Evolutionary conservation across 2,797 vertebrate genomes (phyloP).

Genomic region (Loriculus beryllinus): DNA sequence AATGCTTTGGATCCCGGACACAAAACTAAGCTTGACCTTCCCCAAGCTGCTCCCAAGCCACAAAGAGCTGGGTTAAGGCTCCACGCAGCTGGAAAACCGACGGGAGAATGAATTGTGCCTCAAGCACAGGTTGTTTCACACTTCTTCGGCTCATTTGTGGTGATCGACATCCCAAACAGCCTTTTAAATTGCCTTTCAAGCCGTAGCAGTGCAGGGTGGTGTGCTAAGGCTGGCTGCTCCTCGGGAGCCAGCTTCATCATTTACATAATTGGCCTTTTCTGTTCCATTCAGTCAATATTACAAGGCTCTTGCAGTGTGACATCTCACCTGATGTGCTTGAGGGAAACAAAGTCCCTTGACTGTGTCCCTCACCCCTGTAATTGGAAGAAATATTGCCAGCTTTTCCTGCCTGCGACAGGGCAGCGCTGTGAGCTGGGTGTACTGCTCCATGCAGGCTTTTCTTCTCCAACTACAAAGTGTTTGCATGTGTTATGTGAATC

Average conservation of each 20-base stretch:
- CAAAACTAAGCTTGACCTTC: background rate
- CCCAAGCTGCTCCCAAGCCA: rapidly evolving
- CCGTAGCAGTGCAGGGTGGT: background rate
- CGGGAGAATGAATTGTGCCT: background rate
- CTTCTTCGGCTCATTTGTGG: constrained; percentile 1
- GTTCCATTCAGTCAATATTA: constrained; percentile 49
- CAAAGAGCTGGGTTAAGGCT: background rate
- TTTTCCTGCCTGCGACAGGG: background rate
- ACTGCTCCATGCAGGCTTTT: background rate
- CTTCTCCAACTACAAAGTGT: background rate
- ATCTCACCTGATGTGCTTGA: constrained; percentile 45
- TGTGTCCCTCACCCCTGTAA: background rate
- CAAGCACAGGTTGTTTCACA: background rate
- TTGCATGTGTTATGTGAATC: rapidly evolving
- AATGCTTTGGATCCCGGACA: background rate
- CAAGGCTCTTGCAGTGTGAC: background rate
- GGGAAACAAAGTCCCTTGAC: background rate
- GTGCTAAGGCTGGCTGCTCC: constrained; percentile 48
- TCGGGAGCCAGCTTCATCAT: constrained; percentile 15
- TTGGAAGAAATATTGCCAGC: background rate
- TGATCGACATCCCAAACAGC: constrained; percentile 30
- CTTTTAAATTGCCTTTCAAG: constrained; percentile 53
- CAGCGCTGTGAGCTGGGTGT: background rate
- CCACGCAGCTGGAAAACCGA: background rate
- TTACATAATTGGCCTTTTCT: constrained; percentile 66